These are phyloP conservation scores for Ceratina australensis DNA, from an alignment of 1,140 invertebrate species.

Conservation along the genomic window DNA sequence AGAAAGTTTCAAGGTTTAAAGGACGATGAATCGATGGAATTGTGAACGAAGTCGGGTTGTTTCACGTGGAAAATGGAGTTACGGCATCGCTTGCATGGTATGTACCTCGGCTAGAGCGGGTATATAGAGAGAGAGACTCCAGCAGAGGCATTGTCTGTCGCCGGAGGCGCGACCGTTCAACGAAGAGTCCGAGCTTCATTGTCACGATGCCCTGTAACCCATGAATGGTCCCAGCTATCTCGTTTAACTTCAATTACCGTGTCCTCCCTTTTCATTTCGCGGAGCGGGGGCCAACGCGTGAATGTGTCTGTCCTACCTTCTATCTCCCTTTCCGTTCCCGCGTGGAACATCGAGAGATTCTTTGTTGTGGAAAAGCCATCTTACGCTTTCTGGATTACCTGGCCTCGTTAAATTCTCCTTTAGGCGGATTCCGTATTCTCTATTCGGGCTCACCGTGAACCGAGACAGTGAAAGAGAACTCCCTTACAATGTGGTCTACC, in stretches of 20 bases:
- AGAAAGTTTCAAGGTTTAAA: neutral
- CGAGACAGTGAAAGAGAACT: neutral
- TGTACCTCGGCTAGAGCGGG: constrained; percentile 35
- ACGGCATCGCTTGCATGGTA: constrained; percentile 41
- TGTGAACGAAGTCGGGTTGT: constrained; percentile 31
- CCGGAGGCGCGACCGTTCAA: constrained; percentile 61
- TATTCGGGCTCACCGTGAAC: neutral
- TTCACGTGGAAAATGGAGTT: constrained; percentile 54
- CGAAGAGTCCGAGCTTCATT: constrained; percentile 65
- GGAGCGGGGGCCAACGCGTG: constrained; percentile 27
- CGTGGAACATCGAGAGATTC: constrained; percentile 31
- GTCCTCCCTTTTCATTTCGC: constrained; percentile 59
- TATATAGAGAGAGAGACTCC: constrained; percentile 65
- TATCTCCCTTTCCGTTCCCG: constrained; percentile 30
- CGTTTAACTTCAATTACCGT: constrained; percentile 74
- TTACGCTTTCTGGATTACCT: constrained; percentile 52
- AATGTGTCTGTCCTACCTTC: constrained; percentile 50
- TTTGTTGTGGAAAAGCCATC: constrained; percentile 67
- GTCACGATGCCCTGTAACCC: constrained; percentile 63
- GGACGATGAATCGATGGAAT: constrained; percentile 22
- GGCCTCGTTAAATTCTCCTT: constrained; percentile 71
- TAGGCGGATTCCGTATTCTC: constrained; percentile 21
- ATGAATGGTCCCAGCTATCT: constrained; percentile 71
- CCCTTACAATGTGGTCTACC: neutral
- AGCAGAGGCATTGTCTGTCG: constrained; percentile 70